Evolutionary conservation across 2,113 vertebrate genomes (phyloP), one percentile per base, ranked within the genome.

Genomic region (Astur gentilis): DNA sequence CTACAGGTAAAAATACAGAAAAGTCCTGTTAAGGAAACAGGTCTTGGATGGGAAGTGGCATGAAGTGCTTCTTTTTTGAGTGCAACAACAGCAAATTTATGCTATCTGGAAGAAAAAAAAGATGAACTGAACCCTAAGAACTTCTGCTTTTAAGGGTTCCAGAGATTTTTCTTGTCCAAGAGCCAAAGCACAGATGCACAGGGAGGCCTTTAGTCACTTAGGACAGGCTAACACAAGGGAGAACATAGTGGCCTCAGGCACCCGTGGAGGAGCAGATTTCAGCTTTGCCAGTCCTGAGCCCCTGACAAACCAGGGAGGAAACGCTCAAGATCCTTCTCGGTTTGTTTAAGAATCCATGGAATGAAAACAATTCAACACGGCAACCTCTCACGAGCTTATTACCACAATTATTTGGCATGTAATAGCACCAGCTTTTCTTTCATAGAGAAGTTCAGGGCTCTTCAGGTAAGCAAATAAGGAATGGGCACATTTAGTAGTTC

Each of bases 291-390:
- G 16, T 16, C 44, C 42, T 21, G 9, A 62, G 57, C 22, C 50
- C 58, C 45, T 2, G 6, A 26, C 12, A 70, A 65, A 84, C 16
- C 3, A 6, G 19, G 9, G 40, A 95, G 20, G 45, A 83, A 91
- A 94, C 1, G 1, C 15, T 57, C 44, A 60, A 71, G 78, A 78
- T 57, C 67, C 25, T 87, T 49, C 36, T 31, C 3, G 0, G 70
- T 45, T 93, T 76, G 57, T 45, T 93, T 76, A 88, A 57, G 73
- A 94, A 94, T 85, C 36, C 49, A 54, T 25, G 71, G 95, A 96
- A 96, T 76, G 50, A 91, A 96, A 96, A 91, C 62, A 89, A 93
- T 90, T 87, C 40, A 91, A 73, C 9, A 32, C 42, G 66, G n/a
- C 2, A 8, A 87, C 71, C 36, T 84, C 73, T 80, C 61, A 52